phyloP scores from a whole-genome alignment of 2,113 vertebrate species.

The Grallaria varia region DNA sequence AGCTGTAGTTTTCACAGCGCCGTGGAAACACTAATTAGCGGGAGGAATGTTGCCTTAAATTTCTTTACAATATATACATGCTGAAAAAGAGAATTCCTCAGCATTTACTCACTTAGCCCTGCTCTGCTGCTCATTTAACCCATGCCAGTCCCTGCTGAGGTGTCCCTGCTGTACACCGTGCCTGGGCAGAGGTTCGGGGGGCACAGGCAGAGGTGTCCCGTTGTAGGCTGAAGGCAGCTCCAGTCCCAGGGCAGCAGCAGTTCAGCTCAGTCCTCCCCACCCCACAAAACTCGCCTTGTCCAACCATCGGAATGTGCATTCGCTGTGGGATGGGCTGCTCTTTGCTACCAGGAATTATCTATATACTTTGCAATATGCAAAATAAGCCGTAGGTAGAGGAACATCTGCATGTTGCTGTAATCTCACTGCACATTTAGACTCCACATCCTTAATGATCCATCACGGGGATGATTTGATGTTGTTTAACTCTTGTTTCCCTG shows the following conservation, averaged over 20 bases:
- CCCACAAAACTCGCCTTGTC: neutral
- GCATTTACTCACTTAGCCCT: neutral
- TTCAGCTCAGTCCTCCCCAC: neutral
- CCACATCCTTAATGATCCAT: conserved; percentile 69
- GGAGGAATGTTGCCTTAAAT: conserved; percentile 56
- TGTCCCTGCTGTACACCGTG: neutral
- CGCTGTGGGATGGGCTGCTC: neutral
- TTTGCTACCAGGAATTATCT: conserved; percentile 3
- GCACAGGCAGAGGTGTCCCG: neutral
- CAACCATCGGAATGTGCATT: neutral
- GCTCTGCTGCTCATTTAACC: conserved; percentile 24
- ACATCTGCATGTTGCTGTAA: conserved; percentile 62
- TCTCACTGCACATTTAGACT: conserved; percentile 55
- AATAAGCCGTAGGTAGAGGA: conserved; percentile 23
- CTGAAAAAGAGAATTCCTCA: neutral
- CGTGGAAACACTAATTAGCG: conserved; percentile 65
- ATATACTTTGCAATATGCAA: conserved; percentile 33
- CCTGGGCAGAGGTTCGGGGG: neutral
- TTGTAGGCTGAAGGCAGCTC: neutral
- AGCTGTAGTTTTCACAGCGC: conserved; percentile 52
- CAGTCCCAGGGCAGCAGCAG: neutral
- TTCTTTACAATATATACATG: conserved; percentile 22
- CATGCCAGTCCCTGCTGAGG: neutral
- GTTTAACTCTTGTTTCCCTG: conserved; percentile 62
- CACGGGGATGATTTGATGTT: conserved; percentile 65